Conservation (phyloP, 2,113 vertebrate species). For the Corydoras maculifer region DNA sequence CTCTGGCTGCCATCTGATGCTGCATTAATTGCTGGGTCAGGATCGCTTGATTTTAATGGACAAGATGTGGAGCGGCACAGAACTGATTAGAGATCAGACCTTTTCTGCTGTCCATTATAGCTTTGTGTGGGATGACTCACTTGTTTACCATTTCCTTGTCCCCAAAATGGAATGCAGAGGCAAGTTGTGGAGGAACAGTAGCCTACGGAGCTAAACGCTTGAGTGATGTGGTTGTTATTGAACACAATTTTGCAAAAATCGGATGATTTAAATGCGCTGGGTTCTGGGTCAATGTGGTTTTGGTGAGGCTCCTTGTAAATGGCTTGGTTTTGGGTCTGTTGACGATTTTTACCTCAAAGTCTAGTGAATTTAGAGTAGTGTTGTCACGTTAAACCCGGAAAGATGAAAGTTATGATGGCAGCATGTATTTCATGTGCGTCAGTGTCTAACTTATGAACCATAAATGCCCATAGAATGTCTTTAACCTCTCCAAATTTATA, state of each 20-base stretch:
- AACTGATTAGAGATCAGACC: conserved; percentile 16
- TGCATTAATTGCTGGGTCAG: too few relatives aligned
- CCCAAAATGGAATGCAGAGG: conserved; percentile 26
- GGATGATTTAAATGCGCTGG: neutral
- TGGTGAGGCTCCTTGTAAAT: neutral
- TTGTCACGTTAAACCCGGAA: conserved; percentile 3
- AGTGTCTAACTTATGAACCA: too few relatives aligned
- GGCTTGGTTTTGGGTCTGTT: neutral
- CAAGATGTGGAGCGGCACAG: neutral
- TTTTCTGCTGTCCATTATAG: conserved; percentile 20
- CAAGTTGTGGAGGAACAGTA: conserved; percentile 21
- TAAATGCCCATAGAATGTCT: too few relatives aligned
- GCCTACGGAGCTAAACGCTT: neutral
- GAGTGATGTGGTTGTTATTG: neutral
- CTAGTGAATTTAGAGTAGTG: neutral
- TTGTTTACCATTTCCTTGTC: conserved; percentile 32
- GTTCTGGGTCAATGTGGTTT: neutral
- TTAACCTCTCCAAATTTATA: too few relatives aligned
- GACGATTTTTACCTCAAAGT: conserved; percentile 3
- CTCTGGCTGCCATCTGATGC: conserved; percentile 16
- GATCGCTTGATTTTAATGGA: neutral
- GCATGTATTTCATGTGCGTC: too few relatives aligned
- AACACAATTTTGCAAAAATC: neutral
- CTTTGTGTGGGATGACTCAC: conserved; percentile 29
- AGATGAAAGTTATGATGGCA: neutral